Percentiles rank a stretch among this genome's conserved stretches.
Conservation (phyloP, 2,888 invertebrate genomes). For the Pardosa pseudoannulata region DNA sequence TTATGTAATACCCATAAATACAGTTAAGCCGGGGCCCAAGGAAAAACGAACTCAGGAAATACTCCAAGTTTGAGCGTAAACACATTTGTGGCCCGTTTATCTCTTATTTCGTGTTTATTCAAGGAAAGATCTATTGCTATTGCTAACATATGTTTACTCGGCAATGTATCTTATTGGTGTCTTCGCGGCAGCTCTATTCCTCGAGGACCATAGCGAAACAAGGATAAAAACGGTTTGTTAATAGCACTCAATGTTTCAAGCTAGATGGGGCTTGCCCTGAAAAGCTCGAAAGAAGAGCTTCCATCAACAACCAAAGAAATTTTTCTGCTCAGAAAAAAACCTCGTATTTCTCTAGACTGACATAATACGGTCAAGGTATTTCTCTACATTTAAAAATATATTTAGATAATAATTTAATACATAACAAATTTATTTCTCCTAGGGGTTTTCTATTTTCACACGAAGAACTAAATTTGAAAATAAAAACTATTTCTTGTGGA, state of each 20-base stretch:
- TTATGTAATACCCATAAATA: no score
- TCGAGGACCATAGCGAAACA: slow-evolving; percentile 9
- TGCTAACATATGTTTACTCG: slow-evolving; percentile 47
- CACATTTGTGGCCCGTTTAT: not conserved
- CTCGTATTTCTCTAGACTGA: slow-evolving; percentile 31
- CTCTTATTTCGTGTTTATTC: slow-evolving; percentile 36
- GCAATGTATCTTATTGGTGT: slow-evolving; percentile 39
- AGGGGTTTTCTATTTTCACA: no score
- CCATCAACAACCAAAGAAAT: slow-evolving; percentile 38
- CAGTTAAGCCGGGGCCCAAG: no score
- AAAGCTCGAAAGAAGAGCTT: slow-evolving; percentile 25
- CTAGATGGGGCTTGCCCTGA: slow-evolving; percentile 23
- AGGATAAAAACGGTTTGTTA: slow-evolving; percentile 52
- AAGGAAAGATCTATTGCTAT: slow-evolving; percentile 37
- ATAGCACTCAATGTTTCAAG: slow-evolving; percentile 35
- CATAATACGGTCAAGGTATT: slow-evolving; percentile 40
- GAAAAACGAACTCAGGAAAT: no score
- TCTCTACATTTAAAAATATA: not conserved
- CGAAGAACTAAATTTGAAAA: no score
- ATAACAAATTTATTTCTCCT: no score
- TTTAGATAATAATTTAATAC: no score
- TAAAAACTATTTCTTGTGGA: no score
- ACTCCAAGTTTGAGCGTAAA: no score
- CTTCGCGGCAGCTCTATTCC: slow-evolving; percentile 8
- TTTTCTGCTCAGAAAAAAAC: slow-evolving; percentile 28